phyloP scores from a whole-genome alignment of 1,140 invertebrate genomes.

The Drosophila santomea region DNA sequence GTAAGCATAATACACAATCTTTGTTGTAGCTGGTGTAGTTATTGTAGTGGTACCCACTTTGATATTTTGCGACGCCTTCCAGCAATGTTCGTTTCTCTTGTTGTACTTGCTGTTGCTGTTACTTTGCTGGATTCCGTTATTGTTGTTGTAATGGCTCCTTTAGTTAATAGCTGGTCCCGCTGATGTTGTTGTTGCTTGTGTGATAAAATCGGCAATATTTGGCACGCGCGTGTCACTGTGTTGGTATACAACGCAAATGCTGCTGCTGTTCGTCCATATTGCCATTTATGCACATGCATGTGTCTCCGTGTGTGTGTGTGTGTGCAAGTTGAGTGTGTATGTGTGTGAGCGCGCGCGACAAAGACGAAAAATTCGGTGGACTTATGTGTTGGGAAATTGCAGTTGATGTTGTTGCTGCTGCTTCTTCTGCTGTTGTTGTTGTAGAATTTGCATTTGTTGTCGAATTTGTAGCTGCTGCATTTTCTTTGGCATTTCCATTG shows the following conservation, averaged over 20 bases:
- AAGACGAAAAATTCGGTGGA: constrained; percentile 33
- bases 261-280: constrained; percentile 73
- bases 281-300: constrained; percentile 74
- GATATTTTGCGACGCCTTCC: constrained; percentile 64
- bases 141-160: constrained; percentile 32
- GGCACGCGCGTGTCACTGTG: constrained; percentile 73
- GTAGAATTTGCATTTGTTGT: constrained; percentile 17
- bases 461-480: constrained; percentile 44
- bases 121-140: constrained; percentile 23
- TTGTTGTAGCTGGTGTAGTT: constrained; percentile 19
- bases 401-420: constrained; percentile 16
- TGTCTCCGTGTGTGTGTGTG: constrained; percentile 15
- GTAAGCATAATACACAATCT: constrained; percentile 7
- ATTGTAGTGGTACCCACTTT: constrained; percentile 60
- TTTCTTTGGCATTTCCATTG: constrained; percentile 54
- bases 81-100: constrained; percentile 61
- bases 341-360: constrained; percentile 34
- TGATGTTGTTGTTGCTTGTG: constrained; percentile 43
- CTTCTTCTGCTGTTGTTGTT: constrained; percentile 9
- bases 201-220: constrained; percentile 77
- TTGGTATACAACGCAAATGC: constrained; percentile 54
- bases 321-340: constrained; percentile 6
- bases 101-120: constrained; percentile 14
- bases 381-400: constrained; percentile 52
- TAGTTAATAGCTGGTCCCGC: constrained; percentile 44